Evolutionary conservation across 1,140 invertebrate species (phyloP), one percentile per base, ranked within the genome.

Genomic region (Thalassaphorura encarpata): DNA sequence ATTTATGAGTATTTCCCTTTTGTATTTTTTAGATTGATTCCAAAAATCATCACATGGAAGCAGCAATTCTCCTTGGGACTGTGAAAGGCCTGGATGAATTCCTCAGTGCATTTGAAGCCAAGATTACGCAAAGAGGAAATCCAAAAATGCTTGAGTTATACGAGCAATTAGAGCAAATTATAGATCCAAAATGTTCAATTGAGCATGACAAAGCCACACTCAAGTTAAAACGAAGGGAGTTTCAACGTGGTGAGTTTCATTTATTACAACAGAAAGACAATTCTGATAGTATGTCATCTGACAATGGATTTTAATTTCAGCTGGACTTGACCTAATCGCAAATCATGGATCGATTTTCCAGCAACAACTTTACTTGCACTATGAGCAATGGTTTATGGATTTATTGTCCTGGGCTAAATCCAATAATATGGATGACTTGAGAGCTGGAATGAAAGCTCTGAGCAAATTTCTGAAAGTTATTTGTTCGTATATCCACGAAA

Each of bases 141-240:
- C 55, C n/a, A n/a, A 36, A 36, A 36, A 36, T 36, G n/a, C 33
- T 36, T 36, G n/a, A 36, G n/a, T n/a, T 65, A 41, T 56, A 61
- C 24, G 52, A 54, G 24, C 43, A 56, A 28, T 39, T 65, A 16
- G 56, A 56, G 21, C 27, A 57, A 31, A 60, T 65, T n/a, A 40
- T 65, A 1, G 57, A 65, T 62, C 63, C 63, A 4, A 41, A 50
- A 39, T 49, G 46, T 28, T 65, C 63, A 15, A 60, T 65, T 27
- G 28, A 23, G 2, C 36, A 53, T 40, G 31, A 21, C 11, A 36
- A 11, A 5, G 27, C 57, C 19, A 33, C 31, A 5, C 50, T 40
- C 13, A 56, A 63, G 19, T 2, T 63, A 16, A 61, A 61, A 28
- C 55, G 60, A 3, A 16, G 63, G 3, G 63, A 65, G 45, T 65